These are phyloP conservation scores for Octopus bimaculoides DNA, from an alignment of 1,140 invertebrate genomes.

Conservation along the genomic window DNA sequence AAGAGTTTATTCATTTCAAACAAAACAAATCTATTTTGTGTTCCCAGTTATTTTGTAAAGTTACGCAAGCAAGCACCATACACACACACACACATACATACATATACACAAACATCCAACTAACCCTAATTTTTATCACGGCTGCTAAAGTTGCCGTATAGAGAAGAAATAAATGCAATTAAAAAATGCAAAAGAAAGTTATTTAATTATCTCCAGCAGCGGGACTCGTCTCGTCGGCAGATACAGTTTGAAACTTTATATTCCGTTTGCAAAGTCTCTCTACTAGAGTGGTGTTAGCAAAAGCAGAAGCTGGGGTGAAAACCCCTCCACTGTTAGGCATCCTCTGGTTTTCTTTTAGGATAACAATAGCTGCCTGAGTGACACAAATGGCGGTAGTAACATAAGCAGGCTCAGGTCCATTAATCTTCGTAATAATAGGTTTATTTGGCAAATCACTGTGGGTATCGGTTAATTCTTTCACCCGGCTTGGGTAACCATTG, in stretches of 20 bases:
- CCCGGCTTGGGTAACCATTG: slow-evolving; percentile 73
- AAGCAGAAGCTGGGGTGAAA: slow-evolving; percentile 63
- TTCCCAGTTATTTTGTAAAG: too few relatives aligned
- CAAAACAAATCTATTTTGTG: too few relatives aligned
- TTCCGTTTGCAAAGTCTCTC: slow-evolving; percentile 64
- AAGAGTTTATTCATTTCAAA: too few relatives aligned
- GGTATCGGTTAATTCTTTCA: slow-evolving; percentile 64
- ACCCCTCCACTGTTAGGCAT: slow-evolving; percentile 62
- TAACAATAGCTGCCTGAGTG: slow-evolving; percentile 70
- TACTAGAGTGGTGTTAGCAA: slow-evolving; percentile 67
- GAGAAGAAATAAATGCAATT: too few relatives aligned
- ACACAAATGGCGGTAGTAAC: slow-evolving; percentile 74
- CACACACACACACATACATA: too few relatives aligned
- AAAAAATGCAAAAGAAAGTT: too few relatives aligned
- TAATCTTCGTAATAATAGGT: slow-evolving; percentile 65
- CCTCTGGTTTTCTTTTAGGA: slow-evolving; percentile 72
- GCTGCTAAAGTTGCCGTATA: too few relatives aligned
- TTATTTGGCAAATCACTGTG: slow-evolving; percentile 67
- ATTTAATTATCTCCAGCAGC: too few relatives aligned
- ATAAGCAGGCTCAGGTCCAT: slow-evolving; percentile 77
- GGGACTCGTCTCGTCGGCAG: not conserved
- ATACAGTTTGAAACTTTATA: slow-evolving; percentile 59
- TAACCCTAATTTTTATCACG: too few relatives aligned
- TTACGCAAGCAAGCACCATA: too few relatives aligned
- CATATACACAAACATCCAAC: too few relatives aligned